phyloP scores from a whole-genome alignment of 2,888 invertebrate species.

The Cephus pygmeus region DNA sequence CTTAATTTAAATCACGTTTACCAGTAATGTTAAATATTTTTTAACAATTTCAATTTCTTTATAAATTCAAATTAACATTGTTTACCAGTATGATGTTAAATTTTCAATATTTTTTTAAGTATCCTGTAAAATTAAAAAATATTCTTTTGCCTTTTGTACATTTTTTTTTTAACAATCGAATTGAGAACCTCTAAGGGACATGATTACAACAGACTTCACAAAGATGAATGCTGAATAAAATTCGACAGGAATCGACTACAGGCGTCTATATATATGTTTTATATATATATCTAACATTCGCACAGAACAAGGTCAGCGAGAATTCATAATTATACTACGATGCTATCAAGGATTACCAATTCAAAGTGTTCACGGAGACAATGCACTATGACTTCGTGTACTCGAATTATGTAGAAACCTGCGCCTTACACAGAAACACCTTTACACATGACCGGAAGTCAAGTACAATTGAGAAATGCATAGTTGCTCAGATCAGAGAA shows the following conservation, averaged over 20 bases:
- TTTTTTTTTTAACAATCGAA: not conserved
- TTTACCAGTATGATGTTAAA: not conserved
- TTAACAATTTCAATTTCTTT: no score
- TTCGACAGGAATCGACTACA: not conserved
- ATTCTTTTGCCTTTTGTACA: not conserved
- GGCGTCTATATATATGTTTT: no score
- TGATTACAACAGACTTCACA: constrained; percentile 9
- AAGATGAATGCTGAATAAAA: constrained; percentile 2
- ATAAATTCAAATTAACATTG: not conserved
- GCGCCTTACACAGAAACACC: not conserved
- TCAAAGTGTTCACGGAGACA: not conserved
- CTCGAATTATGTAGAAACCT: not conserved
- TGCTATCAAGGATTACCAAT: not conserved
- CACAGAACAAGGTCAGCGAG: constrained; percentile 25
- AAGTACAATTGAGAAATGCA: not conserved
- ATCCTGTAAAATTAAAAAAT: no score
- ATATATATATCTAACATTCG: not conserved
- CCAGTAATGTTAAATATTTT: no score
- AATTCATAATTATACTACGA: constrained; percentile 24
- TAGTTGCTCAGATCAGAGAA: not conserved
- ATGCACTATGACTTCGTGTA: not conserved
- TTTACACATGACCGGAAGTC: not conserved
- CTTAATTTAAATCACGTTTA: not conserved
- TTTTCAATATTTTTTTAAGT: not conserved
- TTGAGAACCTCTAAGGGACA: constrained; percentile 24